Evolutionary conservation across 92 coral and sea anemone species (phyloP), one percentile per base, ranked within the genome.

Genomic region (Siderastrea siderea): DNA sequence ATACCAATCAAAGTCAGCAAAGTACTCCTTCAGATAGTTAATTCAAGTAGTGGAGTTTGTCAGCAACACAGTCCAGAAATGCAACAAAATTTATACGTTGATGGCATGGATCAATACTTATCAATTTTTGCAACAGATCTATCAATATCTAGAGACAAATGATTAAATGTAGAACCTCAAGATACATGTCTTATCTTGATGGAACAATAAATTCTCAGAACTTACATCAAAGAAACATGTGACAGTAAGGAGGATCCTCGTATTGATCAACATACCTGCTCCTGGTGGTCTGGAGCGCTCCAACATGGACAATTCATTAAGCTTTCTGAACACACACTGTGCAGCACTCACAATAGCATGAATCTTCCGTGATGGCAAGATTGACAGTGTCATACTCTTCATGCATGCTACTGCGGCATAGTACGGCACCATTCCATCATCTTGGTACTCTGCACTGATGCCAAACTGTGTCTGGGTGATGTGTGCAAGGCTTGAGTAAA

Each of bases 311-410:
- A 90, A 43, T 71, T 93, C 96, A 93, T 95, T 95, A 7, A 95
- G 96, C 15, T 89, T 90, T 69, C 77, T 91, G 86, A 93, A 95
- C 91, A 95, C 98, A 51, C 90, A 89, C 72, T 95, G 95, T 1
- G 98, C 98, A 1, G 96, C 98, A 71, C 86, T 93, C 11, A 95
- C 96, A 66, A 95, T 87, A 51, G 83, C 93, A 71, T 88, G 89
- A 51, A 91, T 93, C 82, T 95, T 95, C 70, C 86, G 89, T 15
- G 93, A 82, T 3, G 98, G 98, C 12, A 93, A 85, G 61, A 93
- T 68, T 8, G 91, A 90, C 77, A 93, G 66, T 1, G 93, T 47
- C 15, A 84, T 84, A 16, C 90, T 82, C 79, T 93, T 95, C 62
- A 95, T 85, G 58, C 93, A 93, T 57, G 96, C 89, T 2, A 95